Base-by-base conservation (phyloP, 2,888 invertebrate species). In the Galerucella nymphaeae region DNA sequence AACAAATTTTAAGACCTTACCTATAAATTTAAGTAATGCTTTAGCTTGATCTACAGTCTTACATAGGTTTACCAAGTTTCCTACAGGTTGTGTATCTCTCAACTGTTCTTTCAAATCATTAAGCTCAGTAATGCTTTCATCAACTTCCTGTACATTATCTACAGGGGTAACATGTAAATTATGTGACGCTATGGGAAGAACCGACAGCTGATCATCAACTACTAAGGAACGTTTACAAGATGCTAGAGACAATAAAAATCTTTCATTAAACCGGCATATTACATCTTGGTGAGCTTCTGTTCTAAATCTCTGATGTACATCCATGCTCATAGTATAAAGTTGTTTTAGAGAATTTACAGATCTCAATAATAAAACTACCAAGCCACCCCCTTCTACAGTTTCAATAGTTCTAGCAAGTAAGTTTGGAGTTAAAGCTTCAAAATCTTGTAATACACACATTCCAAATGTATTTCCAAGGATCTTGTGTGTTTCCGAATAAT, bases 401-500 rank as follows among this genome's bases (percentile, higher is more conserved):
- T 99, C 99, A 77, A 99, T 91, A 0, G 99, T 98, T 68, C 99
- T 90, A 0, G 99, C 99, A 84, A 99, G 89, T 75, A 99, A 88
- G 87, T 99, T 99, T 0, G 99, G 99, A 1, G 98, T 99, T 1
- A 99, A 85, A 0, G 98, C 98, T 89, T 99, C 99, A 88, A 86
- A 86, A 79, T 86, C 94, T 91, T 98, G 97, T 74, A 99, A 88
- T 53, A 99, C 93, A 88, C 98, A 97, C 86, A 87, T 86, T 53
- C 86, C 86, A 87, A 94, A 99, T 0, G 99, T 99, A 83, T 97
- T 97, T 70, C 99, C 99, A 0, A 99, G 90, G 86, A 99, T 97
- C 79, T 97, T 96, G 85, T 99, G 98, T 0, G 98, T 98, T 86
- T 99, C 99, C 0, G 94, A 93, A 86, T 99, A 99, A 86, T 98